Evolutionary conservation across 2,113 vertebrate species (phyloP), one percentile per base, ranked within the genome.

Genomic region (Spheniscus mendiculus): DNA sequence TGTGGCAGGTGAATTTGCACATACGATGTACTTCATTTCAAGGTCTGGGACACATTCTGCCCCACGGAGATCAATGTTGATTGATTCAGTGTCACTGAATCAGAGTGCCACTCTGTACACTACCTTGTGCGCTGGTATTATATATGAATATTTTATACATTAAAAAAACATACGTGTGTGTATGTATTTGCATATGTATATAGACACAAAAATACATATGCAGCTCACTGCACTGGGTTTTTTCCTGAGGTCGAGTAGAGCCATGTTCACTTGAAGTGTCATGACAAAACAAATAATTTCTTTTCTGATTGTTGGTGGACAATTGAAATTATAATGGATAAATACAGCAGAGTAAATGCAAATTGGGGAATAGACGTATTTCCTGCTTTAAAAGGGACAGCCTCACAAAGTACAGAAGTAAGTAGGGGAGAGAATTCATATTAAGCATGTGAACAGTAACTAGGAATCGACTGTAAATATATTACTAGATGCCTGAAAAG

Each of bases 361-460:
- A 61, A 44, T 6, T 3, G 1, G 15, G 26, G 13, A 69, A 76
- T 2, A 72, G 13, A 25, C 2, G 0, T 40, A 27, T 71, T 77
- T 81, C 30, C 38, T 86, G 17, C 45, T 67, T 93, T 58, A 25
- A 78, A 66, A 67, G 9, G 12, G 7, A 15, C n/a, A 88, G 45
- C 10, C 20, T 91, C 47, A 59, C 2, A 1, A 78, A 71, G 15
- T 42, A 38, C 40, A 66, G 42, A 62, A 76, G 16, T 19, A 83
- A 53, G 29, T 7, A 73, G 25, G 8, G 8, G 23, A 90, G 29
- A 55, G 42, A 55, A 72, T 36, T 83, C 62, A 9, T 36, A 26
- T 45, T 61, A 86, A 61, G 11, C 17, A 50, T 40, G 7, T 66
- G 36, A 83, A 45, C 42, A 36, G 38, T 38, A 67, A 63, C n/a